Evolutionary conservation across 2,113 vertebrate species (phyloP).

Genomic region (Coracopsis vasa): DNA sequence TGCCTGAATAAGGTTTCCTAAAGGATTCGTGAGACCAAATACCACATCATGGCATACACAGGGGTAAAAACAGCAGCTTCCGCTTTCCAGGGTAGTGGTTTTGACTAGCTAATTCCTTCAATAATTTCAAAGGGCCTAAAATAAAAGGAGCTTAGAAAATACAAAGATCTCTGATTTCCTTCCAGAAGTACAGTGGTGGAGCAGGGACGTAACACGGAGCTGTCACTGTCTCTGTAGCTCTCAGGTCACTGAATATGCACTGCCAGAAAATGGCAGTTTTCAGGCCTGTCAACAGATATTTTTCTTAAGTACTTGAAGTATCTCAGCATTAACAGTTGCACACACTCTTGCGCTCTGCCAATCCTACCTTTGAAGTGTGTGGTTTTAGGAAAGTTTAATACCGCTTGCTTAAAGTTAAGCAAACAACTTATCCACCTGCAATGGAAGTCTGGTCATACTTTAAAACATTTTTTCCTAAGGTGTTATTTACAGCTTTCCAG

Average conservation of each 20-base stretch:
- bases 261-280: not conserved
- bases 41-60: accelerated
- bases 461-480: not conserved
- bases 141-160: slow-evolving; percentile 16
- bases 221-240: not conserved
- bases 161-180: not conserved
- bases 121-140: not conserved
- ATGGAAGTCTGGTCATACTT: not conserved
- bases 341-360: not conserved
- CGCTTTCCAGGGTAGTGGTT: not conserved
- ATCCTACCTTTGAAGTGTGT: not conserved
- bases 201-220: not conserved
- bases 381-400: not conserved
- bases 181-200: not conserved
- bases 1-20: not conserved
- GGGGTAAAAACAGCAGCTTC: not conserved
- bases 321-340: not conserved
- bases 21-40: not conserved
- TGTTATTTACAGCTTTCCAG: not conserved
- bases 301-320: not conserved
- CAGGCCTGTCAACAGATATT: not conserved
- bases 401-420: not conserved
- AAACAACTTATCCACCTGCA: not conserved
- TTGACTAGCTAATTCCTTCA: not conserved
- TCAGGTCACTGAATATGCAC: not conserved